Conservation (phyloP, 2,797 vertebrate species). For the Chelidonichthys spinosus region DNA sequence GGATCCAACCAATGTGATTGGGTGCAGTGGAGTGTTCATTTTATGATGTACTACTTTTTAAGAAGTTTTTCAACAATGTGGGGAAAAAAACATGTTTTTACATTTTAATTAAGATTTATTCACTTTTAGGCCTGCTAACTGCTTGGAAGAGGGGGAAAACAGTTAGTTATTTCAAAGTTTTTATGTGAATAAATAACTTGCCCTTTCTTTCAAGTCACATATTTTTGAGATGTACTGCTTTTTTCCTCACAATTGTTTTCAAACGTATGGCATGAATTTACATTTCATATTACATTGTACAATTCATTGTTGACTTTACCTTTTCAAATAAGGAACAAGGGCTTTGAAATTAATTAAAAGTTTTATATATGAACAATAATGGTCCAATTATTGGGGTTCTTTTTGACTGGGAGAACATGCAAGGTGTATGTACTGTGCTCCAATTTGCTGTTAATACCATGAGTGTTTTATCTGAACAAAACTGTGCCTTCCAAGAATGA, state of each 20-base stretch:
- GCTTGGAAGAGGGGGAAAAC: slow-evolving; percentile 4
- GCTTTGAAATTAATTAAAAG: slow-evolving; percentile 64
- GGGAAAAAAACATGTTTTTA: slow-evolving; percentile 14
- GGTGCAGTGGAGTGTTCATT: slow-evolving; percentile 29
- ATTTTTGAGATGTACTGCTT: slow-evolving; percentile 46
- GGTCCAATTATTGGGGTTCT: slow-evolving; percentile 45
- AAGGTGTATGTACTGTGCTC: slow-evolving; percentile 46
- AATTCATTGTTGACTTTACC: slow-evolving; percentile 42
- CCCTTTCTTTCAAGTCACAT: slow-evolving; percentile 48
- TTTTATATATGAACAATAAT: slow-evolving; percentile 64
- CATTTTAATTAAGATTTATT: slow-evolving; percentile 3
- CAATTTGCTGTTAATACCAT: slow-evolving; percentile 74
- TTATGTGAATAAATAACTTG: slow-evolving; percentile 30
- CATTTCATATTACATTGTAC: slow-evolving; percentile 64
- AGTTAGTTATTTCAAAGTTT: slow-evolving; percentile 35
- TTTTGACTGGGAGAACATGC: slow-evolving; percentile 43
- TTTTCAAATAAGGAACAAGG: slow-evolving; percentile 55
- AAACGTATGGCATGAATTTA: slow-evolving; percentile 52
- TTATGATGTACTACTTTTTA: slow-evolving; percentile 27
- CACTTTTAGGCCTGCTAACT: slow-evolving; percentile 7
- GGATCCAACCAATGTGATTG: slow-evolving; percentile 32
- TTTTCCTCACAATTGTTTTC: slow-evolving; percentile 41
- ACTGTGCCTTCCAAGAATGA: slow-evolving; percentile 79
- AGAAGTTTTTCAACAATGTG: slow-evolving; percentile 30
- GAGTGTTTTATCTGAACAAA: slow-evolving; percentile 76